phyloP scores from a whole-genome alignment of 2,888 invertebrate genomes.

The Tenthredo scrophulariae region DNA sequence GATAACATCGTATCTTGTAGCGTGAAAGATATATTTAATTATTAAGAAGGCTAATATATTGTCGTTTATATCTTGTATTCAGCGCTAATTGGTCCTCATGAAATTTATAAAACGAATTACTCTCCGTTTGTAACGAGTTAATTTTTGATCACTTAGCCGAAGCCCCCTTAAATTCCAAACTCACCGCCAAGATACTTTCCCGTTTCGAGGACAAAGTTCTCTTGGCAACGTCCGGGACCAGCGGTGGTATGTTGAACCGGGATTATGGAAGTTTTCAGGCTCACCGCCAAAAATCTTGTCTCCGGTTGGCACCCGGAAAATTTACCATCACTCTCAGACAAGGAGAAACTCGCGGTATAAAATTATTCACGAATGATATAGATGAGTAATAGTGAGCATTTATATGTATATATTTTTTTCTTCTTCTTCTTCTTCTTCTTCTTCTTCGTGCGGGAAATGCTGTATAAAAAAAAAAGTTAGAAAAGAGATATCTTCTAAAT shows the following conservation, averaged over 20 bases:
- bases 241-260: constrained; percentile 5
- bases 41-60: background rate
- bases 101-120: constrained; percentile 20
- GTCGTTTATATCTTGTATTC: background rate
- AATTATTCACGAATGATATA: constrained; percentile 30
- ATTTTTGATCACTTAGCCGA: constrained; percentile 31
- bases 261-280: constrained; percentile 38
- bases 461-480: constrained; percentile 12
- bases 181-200: background rate
- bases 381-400: background rate
- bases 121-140: constrained; percentile 23
- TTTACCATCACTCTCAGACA: background rate
- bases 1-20: background rate
- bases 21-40: background rate
- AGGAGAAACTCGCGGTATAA: constrained; percentile 1
- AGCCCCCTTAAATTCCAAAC: constrained; percentile 17
- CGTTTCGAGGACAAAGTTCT: constrained; percentile 6
- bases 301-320: constrained; percentile 25
- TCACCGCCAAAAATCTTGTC: constrained; percentile 47
- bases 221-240: constrained; percentile 16
- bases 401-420: background rate
- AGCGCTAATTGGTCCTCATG: background rate
- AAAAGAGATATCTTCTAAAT: constrained; percentile 36
- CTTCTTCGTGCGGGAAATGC: background rate
- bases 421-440: background rate